These are phyloP conservation scores for Vombatus ursinus DNA, from an alignment of 2,113 vertebrate species.

Conservation along the genomic window DNA sequence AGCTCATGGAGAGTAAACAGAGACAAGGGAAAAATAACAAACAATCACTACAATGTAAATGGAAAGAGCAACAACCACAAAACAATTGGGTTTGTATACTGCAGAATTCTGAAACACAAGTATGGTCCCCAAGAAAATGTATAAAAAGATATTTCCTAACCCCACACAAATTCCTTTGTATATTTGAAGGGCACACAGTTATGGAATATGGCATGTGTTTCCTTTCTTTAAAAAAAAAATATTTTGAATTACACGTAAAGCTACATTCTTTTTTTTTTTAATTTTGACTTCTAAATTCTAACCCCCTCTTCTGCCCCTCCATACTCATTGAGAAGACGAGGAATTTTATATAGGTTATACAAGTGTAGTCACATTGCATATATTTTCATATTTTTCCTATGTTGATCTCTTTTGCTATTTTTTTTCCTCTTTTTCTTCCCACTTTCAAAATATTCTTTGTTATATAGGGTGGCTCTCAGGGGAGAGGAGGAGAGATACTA, in stretches of 20 bases:
- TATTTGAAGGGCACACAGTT: too few relatives aligned
- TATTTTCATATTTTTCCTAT: background rate
- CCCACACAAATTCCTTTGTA: too few relatives aligned
- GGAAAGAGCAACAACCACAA: too few relatives aligned
- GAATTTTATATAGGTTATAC: background rate
- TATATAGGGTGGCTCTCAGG: background rate
- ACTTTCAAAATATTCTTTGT: background rate
- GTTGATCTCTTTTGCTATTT: background rate
- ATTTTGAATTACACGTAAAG: background rate
- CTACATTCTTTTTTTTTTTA: background rate
- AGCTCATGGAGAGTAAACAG: too few relatives aligned
- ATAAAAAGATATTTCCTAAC: too few relatives aligned
- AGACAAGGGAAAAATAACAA: too few relatives aligned
- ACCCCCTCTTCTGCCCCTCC: background rate
- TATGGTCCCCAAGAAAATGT: too few relatives aligned
- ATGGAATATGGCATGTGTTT: background rate
- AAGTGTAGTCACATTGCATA: background rate
- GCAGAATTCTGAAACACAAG: too few relatives aligned
- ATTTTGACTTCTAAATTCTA: background rate
- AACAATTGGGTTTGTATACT: too few relatives aligned
- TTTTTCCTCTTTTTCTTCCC: background rate
- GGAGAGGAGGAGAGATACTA: background rate
- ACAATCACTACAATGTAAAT: too few relatives aligned
- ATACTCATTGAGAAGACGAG: background rate
- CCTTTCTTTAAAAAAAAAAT: background rate